phyloP scores from a whole-genome alignment of 2,888 invertebrate genomes.

The Epinotia bilunana region DNA sequence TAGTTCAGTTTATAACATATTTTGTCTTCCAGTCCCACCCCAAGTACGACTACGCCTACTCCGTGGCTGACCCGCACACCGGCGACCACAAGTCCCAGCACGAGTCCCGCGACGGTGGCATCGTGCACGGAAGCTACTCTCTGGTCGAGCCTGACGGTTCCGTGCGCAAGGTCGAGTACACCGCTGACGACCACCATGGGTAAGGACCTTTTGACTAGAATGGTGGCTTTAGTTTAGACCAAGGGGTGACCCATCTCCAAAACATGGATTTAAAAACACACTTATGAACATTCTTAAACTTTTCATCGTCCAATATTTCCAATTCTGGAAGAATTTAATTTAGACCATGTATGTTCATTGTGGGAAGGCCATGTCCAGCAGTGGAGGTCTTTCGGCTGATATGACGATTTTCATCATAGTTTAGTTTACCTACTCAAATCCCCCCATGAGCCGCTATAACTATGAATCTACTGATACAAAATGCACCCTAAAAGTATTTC shows the following conservation, averaged over 20 bases:
- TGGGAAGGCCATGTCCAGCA: too few relatives aligned
- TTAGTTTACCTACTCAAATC: background rate
- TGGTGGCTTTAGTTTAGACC: background rate
- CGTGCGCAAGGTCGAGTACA: slow-evolving; percentile 86
- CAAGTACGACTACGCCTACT: slow-evolving; percentile 86
- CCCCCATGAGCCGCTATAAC: background rate
- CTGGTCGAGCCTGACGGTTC: slow-evolving; percentile 86
- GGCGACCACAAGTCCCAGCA: slow-evolving; percentile 86
- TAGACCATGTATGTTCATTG: too few relatives aligned
- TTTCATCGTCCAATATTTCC: too few relatives aligned
- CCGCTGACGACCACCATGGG: slow-evolving; percentile 85
- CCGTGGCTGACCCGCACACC: slow-evolving; percentile 85
- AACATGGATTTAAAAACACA: background rate
- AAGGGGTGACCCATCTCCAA: background rate
- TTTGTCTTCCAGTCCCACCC: slow-evolving; percentile 79
- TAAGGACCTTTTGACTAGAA: slow-evolving; percentile 59
- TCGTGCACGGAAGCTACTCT: slow-evolving; percentile 87
- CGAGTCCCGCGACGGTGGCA: slow-evolving; percentile 86
- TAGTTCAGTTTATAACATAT: background rate
- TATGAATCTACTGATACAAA: background rate
- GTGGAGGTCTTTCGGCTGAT: too few relatives aligned
- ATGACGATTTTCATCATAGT: too few relatives aligned
- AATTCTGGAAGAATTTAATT: too few relatives aligned
- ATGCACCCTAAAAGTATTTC: background rate
- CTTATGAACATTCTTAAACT: too few relatives aligned